Conservation (phyloP, 2,888 invertebrate species). For the Gymnocheta viridis region DNA sequence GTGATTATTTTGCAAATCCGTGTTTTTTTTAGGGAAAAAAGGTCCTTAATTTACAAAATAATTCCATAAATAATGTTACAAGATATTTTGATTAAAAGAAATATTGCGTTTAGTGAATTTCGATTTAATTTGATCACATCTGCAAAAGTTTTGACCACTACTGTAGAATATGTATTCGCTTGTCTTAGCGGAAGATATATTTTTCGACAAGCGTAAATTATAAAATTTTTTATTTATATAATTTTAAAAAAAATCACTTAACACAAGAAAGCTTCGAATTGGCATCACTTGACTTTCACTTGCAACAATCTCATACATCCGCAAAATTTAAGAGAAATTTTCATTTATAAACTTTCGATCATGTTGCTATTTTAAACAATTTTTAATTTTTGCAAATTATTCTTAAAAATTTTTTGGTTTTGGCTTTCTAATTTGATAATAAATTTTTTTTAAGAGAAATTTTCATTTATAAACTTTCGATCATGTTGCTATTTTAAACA, state of each 20-base stretch:
- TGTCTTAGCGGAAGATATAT: not conserved
- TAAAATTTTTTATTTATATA: not conserved
- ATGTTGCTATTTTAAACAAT: conserved; percentile 48
- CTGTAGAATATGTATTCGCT: not conserved
- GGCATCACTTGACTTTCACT: conserved; percentile 1
- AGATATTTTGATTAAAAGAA: no score
- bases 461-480: conserved; percentile 1
- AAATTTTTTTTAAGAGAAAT: conserved; percentile 28
- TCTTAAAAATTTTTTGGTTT: not conserved
- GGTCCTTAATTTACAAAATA: no score
- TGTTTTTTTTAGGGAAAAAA: no score
- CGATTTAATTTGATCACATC: no score
- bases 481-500: conserved; percentile 48
- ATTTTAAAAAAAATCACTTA: not conserved
- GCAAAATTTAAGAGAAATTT: conserved; percentile 30
- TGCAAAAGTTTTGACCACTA: not conserved
- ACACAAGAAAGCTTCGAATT: not conserved
- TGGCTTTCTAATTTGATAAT: not conserved
- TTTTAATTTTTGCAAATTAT: conserved; percentile 22
- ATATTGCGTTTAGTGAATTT: no score
- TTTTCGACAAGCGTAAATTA: not conserved
- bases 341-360: not conserved
- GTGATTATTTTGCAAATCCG: no score
- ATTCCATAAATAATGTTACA: no score
- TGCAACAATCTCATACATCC: not conserved